Evolutionary conservation across 2,797 vertebrate species (phyloP).

Genomic region (Crypturellus tataupa): DNA sequence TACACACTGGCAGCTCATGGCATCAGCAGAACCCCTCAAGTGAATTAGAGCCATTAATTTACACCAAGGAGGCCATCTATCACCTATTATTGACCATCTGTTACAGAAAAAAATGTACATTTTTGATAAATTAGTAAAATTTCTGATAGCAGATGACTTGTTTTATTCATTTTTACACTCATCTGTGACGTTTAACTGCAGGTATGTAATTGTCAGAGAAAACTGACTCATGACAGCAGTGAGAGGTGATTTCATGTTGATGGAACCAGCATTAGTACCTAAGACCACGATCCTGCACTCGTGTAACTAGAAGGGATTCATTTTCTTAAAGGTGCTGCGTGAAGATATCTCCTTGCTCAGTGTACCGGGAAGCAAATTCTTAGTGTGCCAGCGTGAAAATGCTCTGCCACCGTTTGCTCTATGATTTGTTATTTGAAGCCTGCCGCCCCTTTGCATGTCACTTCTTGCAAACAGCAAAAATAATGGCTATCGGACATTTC

Average conservation of each 20-base stretch:
- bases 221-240: not conserved
- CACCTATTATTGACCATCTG: constrained; percentile 64
- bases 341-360: not conserved
- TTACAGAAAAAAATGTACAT: not conserved
- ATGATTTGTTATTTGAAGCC: not conserved
- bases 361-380: not conserved
- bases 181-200: not conserved
- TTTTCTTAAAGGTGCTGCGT: not conserved
- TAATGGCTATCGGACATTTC: not conserved
- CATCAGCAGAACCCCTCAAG: constrained; percentile 66
- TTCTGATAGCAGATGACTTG: not conserved
- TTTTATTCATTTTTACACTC: not conserved
- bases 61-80: constrained; percentile 55
- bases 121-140: constrained; percentile 30
- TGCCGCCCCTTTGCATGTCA: not conserved
- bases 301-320: not conserved
- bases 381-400: accelerated
- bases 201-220: not conserved
- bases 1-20: constrained; percentile 57
- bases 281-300: not conserved
- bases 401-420: not conserved
- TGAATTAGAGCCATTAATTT: constrained; percentile 70
- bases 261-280: not conserved
- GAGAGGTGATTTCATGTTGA: not conserved
- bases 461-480: not conserved